phyloP scores from a whole-genome alignment of 2,888 invertebrate species.

The Nemapogon koenigi region DNA sequence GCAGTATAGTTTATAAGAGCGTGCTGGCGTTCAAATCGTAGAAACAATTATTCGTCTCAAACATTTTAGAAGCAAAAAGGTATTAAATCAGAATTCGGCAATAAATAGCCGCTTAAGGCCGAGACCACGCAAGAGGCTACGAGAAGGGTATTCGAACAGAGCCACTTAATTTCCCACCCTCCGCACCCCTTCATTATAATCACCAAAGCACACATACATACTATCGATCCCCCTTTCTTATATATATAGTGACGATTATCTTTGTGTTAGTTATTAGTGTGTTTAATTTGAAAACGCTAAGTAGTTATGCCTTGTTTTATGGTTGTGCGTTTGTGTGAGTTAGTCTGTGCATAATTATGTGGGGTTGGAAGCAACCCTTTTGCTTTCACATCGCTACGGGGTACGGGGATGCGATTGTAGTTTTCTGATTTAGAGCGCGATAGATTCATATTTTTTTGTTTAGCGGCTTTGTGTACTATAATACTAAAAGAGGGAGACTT shows the following conservation, averaged over 20 bases:
- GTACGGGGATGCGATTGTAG: constrained; percentile 47
- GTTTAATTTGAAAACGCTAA: constrained; percentile 66
- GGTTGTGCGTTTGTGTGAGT: constrained; percentile 29
- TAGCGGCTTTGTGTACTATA: no score
- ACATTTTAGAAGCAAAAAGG: no score
- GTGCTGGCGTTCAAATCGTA: no score
- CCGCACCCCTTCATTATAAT: constrained; percentile 61
- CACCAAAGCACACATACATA: constrained; percentile 47
- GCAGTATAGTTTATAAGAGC: no score
- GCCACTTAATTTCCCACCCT: constrained; percentile 64
- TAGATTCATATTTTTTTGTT: not conserved
- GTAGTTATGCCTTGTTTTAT: constrained; percentile 58
- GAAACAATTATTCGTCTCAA: no score
- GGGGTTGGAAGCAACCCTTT: constrained; percentile 50
- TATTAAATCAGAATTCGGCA: no score
- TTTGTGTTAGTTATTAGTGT: constrained; percentile 64
- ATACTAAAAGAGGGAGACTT: no score
- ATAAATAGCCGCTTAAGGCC: constrained; percentile 5
- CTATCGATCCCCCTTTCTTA: constrained; percentile 44
- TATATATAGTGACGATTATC: constrained; percentile 32
- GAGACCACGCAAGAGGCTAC: constrained; percentile 10
- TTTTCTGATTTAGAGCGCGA: constrained; percentile 23
- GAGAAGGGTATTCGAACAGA: constrained; percentile 52
- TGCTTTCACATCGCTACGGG: constrained; percentile 32
- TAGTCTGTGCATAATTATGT: constrained; percentile 44